phyloP scores from a whole-genome alignment of 1,140 invertebrate species.

The Rhopalosiphum maidis region DNA sequence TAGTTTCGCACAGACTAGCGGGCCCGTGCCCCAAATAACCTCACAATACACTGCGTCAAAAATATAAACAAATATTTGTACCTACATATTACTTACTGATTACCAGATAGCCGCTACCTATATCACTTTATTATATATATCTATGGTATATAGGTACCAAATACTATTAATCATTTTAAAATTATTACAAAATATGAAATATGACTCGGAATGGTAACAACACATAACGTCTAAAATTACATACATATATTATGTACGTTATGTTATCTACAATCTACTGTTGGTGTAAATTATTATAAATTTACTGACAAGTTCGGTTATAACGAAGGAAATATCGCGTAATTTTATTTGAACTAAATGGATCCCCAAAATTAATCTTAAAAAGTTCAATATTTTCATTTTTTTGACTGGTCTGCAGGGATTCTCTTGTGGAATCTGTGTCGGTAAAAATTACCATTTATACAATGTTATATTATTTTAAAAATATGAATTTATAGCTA shows the following conservation, averaged over 20 bases:
- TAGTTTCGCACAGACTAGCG: too few relatives aligned
- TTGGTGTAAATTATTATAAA: not conserved
- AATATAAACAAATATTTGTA: too few relatives aligned
- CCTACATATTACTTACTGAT: too few relatives aligned
- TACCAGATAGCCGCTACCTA: too few relatives aligned
- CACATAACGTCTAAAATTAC: not conserved
- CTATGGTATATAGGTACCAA: not conserved
- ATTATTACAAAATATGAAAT: not conserved
- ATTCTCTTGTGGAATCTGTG: not conserved
- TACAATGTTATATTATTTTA: not conserved
- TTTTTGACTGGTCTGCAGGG: not conserved
- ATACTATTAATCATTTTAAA: not conserved
- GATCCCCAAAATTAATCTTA: not conserved
- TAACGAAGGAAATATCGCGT: not conserved
- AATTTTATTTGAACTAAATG: not conserved
- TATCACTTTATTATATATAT: not conserved
- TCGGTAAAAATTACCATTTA: not conserved
- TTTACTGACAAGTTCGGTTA: not conserved
- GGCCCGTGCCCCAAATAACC: too few relatives aligned
- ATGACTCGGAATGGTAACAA: not conserved
- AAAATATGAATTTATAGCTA: not conserved
- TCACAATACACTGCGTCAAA: too few relatives aligned
- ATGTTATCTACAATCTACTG: not conserved
- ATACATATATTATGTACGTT: not conserved
- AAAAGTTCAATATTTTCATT: not conserved